Base-by-base conservation (phyloP, 2,888 invertebrate species). In the Tigriopus californicus region DNA sequence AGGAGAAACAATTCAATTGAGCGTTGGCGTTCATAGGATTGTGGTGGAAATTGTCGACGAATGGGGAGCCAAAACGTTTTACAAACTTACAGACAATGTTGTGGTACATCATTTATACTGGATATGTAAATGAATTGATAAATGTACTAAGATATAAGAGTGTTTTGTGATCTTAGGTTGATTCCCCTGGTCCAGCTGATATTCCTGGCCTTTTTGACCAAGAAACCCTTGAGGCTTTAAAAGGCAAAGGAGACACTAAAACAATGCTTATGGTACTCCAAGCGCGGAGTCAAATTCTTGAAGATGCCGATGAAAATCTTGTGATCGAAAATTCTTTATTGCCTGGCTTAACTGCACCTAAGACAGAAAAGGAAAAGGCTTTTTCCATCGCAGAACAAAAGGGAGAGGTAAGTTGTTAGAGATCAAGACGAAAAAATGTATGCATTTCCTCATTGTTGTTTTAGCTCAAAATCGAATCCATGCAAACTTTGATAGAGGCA, bases 1-100 rank as follows among this genome's bases (percentile, higher is more conserved):
- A 15, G 22, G 41, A 22, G 22, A 22, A 25, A 20, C 33, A 22
- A 33, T 54, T 18, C 6, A 15, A 40, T 44, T 56, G 12, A 12
- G 22, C n/a, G 20, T 25, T 24, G 56, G 56, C 10, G 44, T 22
- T n/a, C 25, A 42, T 22, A 6, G 20, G 6, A 46, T 56, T n/a
- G 15, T n/a, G 15, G 56, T 56, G n/a, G 18, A n/a, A 11, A 44
- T 56, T 1, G 56, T 22, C n/a, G 56, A 56, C 25, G 20, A 22
- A 22, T 56, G 56, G 56, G 56, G 46, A 22, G 56, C 42, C 8
- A 46, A 24, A 24, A n/a, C 56, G 6, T 6, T 42, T 8, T 56
- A 56, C 25, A 1, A 42, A 20, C 12, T 56, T 3, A 42, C 56
- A 12, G 41, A 54, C 8, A 24, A 5, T 11, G 56, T 56, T 15